Conservation (phyloP, 2,888 invertebrate species). For the Eutolmus rufibarbis region DNA sequence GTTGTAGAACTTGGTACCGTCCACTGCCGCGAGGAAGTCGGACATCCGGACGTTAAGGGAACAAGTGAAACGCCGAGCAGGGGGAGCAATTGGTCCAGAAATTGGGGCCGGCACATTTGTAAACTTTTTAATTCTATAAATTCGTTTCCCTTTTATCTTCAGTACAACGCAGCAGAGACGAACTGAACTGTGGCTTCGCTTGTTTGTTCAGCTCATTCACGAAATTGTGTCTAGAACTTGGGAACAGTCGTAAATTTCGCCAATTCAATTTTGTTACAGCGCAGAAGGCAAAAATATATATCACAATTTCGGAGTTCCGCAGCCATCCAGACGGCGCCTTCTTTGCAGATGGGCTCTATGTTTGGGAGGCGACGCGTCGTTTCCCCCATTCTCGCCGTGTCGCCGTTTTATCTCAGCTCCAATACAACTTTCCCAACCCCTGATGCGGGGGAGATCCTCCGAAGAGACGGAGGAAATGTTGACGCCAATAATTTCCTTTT, state of each 20-base stretch:
- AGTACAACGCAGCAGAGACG: not conserved
- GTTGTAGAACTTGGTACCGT: not conserved
- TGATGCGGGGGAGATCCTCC: not conserved
- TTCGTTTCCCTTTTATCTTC: slow-evolving; percentile 13
- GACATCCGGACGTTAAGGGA: slow-evolving; percentile 6
- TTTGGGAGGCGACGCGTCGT: not conserved
- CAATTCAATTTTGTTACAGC: not conserved
- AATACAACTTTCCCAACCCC: not conserved
- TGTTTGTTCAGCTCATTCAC: not conserved
- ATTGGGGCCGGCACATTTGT: slow-evolving; percentile 8
- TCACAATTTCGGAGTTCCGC: not conserved
- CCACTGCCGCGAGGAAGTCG: slow-evolving; percentile 7
- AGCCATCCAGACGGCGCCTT: slow-evolving; percentile 16
- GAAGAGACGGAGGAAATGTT: not conserved
- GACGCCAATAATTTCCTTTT: slow-evolving; percentile 27
- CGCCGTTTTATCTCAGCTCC: not conserved
- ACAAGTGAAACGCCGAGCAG: not conserved
- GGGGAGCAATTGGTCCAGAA: not conserved
- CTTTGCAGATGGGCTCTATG: not conserved
- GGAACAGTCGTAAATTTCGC: not conserved
- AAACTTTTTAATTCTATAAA: slow-evolving; percentile 15
- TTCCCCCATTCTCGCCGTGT: not conserved
- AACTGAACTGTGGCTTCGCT: not conserved
- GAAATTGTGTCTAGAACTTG: not conserved
- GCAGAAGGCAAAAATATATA: not conserved